Evolutionary conservation across 2,888 invertebrate species (phyloP), one percentile per base, ranked within the genome.

Genomic region (Melanargia galathea): DNA sequence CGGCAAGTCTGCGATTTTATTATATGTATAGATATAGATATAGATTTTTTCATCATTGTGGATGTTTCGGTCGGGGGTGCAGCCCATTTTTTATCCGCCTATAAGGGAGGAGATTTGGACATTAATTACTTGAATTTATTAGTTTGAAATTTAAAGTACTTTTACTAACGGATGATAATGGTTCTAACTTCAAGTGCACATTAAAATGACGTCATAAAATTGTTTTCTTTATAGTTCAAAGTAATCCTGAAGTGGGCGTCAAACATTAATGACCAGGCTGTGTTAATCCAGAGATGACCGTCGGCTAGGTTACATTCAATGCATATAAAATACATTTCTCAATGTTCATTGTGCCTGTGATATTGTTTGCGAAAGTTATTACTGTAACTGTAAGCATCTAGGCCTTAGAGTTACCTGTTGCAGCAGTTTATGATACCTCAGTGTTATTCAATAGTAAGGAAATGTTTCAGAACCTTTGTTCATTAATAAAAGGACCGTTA

Each of bases 341-440:
- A 20, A 43, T 60, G 33, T 59, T 54, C 77, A 78, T 77, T 77
- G 75, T 74, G 76, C 75, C 79, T 80, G 78, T 71, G 73, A 75
- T 74, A 76, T 78, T 76, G 60, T 68, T 75, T 72, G 70, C 64
- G 71, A 61, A 63, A 69, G 72, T 78, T 79, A 76, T 82, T 78
- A 73, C 71, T 49, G 46, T 48, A n/a, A 48, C 46, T 48, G 58
- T 35, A 48, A 35, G 48, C 49, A 59, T 48, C 58, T 58, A 7
- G 33, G 48, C 59, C 26, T 58, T 40, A 38, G 38, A 38, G 40
- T 59, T 59, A 24, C 40, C 38, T 40, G 51, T 33, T 46, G 46
- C n/a, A 13, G 10, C 20, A 13, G 33, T 38, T 54, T 30, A 26
- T n/a, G 5, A 35, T 35, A 57, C 16, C 26, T 43, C 18, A 30